Conservation (phyloP, 2,888 invertebrate species). For the Yponomeuta evonymella region DNA sequence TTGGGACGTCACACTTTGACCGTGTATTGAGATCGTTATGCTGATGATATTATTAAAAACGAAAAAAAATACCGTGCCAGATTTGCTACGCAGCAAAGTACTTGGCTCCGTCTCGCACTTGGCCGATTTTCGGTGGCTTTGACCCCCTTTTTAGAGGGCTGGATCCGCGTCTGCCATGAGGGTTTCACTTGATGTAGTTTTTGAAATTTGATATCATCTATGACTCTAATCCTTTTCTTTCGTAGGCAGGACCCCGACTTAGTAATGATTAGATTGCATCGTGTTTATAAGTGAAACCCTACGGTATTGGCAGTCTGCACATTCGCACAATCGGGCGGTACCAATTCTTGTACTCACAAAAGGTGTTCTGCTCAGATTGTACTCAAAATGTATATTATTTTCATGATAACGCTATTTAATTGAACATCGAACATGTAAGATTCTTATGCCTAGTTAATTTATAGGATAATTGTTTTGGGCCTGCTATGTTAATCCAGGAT, state of each 20-base stretch:
- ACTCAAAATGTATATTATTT: background rate
- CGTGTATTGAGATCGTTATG: no score
- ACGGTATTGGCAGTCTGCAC: background rate
- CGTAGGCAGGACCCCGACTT: background rate
- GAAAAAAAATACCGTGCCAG: no score
- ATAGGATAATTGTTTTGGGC: background rate
- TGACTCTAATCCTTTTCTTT: background rate
- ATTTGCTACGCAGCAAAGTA: no score
- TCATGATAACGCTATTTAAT: background rate
- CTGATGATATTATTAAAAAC: no score
- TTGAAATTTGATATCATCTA: background rate
- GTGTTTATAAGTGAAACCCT: background rate
- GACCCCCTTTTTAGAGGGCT: no score
- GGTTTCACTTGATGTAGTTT: background rate
- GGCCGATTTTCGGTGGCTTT: no score
- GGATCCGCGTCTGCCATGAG: background rate
- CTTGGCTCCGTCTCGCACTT: no score
- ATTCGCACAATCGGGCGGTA: background rate
- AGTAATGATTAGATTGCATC: background rate
- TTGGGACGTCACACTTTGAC: no score
- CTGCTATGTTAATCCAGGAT: background rate
- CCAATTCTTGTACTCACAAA: slow-evolving; percentile 4
- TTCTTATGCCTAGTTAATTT: background rate
- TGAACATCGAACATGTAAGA: background rate
- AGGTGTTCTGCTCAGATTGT: background rate